Conservation (phyloP, 2,888 invertebrate species). For the Calameuta pallipes region DNA sequence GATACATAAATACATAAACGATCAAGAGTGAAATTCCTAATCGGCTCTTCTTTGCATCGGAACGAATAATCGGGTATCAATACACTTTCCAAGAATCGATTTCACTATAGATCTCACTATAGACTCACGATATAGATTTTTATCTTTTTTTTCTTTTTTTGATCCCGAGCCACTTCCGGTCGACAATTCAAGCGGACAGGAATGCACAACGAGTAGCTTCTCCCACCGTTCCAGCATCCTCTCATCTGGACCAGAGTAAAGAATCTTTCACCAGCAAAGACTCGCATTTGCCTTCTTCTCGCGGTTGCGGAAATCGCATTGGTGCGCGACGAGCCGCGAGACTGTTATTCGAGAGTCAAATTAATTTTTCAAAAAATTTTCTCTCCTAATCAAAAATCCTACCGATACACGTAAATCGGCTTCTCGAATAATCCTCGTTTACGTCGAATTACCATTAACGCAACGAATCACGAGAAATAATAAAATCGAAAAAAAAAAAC, state of each 20-base stretch:
- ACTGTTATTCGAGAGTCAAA: slow-evolving; percentile 50
- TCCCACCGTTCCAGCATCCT: neutral
- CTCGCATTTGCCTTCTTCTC: slow-evolving; percentile 9
- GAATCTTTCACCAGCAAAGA: neutral
- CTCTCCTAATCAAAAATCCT: neutral
- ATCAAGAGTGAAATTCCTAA: no score
- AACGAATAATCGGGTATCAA: no score
- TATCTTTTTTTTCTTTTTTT: neutral
- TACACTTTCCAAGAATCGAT: no score
- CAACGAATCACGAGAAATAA: neutral
- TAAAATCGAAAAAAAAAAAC: neutral
- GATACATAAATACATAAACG: no score
- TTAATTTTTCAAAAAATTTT: slow-evolving; percentile 47
- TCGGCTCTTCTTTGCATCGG: no score
- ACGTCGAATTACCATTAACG: neutral
- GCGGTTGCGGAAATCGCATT: slow-evolving; percentile 39
- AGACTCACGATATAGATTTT: no score
- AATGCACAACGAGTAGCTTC: slow-evolving; percentile 13
- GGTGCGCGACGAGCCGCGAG: slow-evolving; percentile 48
- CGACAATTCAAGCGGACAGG: slow-evolving; percentile 29
- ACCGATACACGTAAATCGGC: neutral
- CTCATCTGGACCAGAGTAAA: neutral
- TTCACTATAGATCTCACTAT: no score
- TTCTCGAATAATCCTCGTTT: neutral
- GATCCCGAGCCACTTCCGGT: slow-evolving; percentile 40